Base-by-base conservation (phyloP, 2,113 vertebrate species). In the Nerophis ophidion region DNA sequence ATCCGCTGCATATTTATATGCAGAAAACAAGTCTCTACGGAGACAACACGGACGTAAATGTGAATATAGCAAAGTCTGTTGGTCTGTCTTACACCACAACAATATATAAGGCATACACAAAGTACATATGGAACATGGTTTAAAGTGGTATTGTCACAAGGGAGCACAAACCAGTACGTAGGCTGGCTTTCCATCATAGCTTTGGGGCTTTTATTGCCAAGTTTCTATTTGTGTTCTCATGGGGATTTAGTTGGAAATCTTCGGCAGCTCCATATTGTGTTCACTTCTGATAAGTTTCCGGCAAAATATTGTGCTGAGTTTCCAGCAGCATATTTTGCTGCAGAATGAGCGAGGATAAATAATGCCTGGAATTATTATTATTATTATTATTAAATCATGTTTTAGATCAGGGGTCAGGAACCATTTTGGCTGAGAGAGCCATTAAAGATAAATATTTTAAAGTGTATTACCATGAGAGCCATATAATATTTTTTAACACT, bases 11-110 rank as follows among this genome's bases (percentile, higher is more conserved):
- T 61, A 51, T 48, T 69, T 38, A 17, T 7, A 63, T 69, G 57
- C 34, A 48, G 55, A 42, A 48, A 51, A 57, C 44, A 49, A 62
- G 38, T 61, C 62, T 75, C 48, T 14, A 38, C 15, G 52, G 60
- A 50, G 50, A 54, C 7, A 54, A 56, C 34, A 42, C 12, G 33
- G 35, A 73, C 48, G 26, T 4, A 63, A 51, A 62, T 45, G 48
- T 57, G 47, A 60, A 42, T 57, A 57, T 47, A 49, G 15, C 48
- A 36, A n/a, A 16, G 40, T 64, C 55, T 63, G 40, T 52, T 65
- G 50, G 17, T n/a, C 42, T 16, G 4, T 19, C 42, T 46, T 11
- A 40, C 17, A 16, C n/a, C n/a, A 42, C 54, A 40, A 62, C 2
- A 16, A 47, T 45, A 8, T n/a, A 11, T 44, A 4, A 3, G 40